phyloP scores from a whole-genome alignment of 2,113 vertebrate genomes.

The Potamarius usumacintae region DNA sequence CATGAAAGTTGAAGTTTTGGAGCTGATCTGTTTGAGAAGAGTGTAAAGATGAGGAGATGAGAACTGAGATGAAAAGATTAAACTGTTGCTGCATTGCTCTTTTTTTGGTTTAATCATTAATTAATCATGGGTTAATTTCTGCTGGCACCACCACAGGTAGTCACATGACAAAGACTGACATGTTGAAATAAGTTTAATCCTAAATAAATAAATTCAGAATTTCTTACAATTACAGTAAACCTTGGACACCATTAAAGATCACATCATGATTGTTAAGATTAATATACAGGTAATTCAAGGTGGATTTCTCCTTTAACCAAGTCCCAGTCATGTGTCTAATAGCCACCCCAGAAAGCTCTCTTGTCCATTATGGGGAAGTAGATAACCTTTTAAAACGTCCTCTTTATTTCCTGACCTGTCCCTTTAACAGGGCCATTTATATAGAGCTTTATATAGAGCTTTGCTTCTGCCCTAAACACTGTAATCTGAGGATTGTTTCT shows the following conservation, averaged over 20 bases:
- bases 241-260: background rate
- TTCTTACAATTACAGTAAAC: background rate
- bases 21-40: background rate
- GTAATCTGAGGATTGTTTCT: constrained; percentile 26
- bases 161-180: background rate
- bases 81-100: background rate
- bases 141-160: background rate
- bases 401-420: constrained; percentile 42
- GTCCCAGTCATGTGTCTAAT: constrained; percentile 55
- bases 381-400: constrained; percentile 55
- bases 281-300: background rate
- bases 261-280: background rate
- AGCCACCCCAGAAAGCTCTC: constrained; percentile 61
- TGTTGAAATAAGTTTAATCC: background rate
- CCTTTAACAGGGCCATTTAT: constrained; percentile 54
- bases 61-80: background rate
- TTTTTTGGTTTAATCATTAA: background rate
- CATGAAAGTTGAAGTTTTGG: background rate
- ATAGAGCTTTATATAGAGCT: constrained; percentile 50
- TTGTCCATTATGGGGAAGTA: constrained; percentile 52
- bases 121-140: background rate
- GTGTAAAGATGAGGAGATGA: background rate
- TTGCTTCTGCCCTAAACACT: constrained; percentile 44
- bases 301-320: background rate
- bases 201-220: background rate